Evolutionary conservation across 2,113 vertebrate genomes (phyloP).

Genomic region (Hemichromis elongatus): DNA sequence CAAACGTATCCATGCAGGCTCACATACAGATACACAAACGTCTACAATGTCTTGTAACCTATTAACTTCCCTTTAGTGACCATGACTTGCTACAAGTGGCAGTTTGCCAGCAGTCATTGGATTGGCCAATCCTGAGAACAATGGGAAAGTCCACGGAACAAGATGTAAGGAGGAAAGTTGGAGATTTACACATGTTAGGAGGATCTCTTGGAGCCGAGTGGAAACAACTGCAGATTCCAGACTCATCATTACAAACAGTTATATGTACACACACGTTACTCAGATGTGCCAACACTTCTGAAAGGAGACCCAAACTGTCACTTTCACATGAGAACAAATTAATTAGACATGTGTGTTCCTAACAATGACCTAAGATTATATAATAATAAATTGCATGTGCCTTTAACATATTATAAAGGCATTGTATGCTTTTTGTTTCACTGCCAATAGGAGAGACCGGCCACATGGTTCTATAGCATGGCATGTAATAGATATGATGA

Average conservation of each 20-base stretch:
- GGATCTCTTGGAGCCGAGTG: background rate
- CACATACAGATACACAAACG: background rate
- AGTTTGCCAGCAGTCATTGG: background rate
- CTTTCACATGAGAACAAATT: background rate
- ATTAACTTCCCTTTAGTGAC: background rate
- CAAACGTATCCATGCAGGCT: background rate
- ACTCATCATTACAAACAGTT: background rate
- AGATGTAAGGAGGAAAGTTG: rapidly evolving
- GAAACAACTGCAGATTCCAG: background rate
- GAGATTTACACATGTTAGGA: background rate
- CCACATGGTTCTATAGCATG: background rate
- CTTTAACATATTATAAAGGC: background rate
- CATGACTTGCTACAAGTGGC: background rate
- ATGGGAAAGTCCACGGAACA: background rate
- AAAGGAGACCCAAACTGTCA: background rate
- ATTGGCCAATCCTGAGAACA: background rate
- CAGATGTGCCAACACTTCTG: background rate
- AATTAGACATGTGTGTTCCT: too few relatives aligned
- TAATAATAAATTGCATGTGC: background rate
- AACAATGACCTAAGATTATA: background rate
- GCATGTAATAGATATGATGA: background rate
- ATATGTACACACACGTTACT: background rate
- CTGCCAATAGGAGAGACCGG: background rate
- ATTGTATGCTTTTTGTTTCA: background rate
- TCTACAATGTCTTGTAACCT: background rate